A percentile compares a stretch with the other conserved stretches of the same genome.
Conservation (phyloP, 35 echinoderm and acorn worm genomes). For the Eucidaris tribuloides region DNA sequence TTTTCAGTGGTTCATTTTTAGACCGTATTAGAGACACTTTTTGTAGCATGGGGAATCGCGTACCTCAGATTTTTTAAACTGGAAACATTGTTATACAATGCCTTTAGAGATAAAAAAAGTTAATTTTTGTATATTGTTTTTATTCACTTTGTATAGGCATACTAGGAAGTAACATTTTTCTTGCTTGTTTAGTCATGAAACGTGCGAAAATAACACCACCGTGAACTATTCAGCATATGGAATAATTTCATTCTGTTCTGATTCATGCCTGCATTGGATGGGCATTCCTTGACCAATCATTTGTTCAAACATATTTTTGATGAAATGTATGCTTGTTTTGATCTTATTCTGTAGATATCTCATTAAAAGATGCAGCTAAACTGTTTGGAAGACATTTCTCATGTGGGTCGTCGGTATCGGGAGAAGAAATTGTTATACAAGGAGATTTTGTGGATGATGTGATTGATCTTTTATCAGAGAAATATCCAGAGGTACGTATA, state of each 20-base stretch:
- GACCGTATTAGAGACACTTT: no score
- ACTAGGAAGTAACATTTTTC: no score
- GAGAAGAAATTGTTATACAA: constrained; percentile 95
- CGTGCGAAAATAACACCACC: neutral
- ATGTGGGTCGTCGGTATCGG: constrained; percentile 85
- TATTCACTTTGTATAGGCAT: no score
- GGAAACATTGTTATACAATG: no score
- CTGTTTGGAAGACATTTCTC: constrained; percentile 89
- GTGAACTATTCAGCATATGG: no score
- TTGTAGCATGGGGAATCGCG: no score
- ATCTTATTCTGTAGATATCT: constrained; percentile 64
- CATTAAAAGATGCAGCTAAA: constrained; percentile 78
- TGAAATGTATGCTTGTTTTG: neutral
- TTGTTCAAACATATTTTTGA: neutral
- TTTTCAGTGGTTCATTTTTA: no score
- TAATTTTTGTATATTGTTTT: neutral
- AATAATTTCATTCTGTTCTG: neutral
- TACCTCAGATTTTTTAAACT: no score
- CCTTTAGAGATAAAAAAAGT: no score
- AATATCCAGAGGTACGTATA: constrained; percentile 60
- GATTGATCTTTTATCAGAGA: constrained; percentile 50
- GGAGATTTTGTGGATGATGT: constrained; percentile 90
- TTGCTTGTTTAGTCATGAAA: neutral
- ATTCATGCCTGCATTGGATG: neutral
- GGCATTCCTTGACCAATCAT: no score